phyloP scores from a whole-genome alignment of 2,888 invertebrate species.

The Sympetrum striolatum region DNA sequence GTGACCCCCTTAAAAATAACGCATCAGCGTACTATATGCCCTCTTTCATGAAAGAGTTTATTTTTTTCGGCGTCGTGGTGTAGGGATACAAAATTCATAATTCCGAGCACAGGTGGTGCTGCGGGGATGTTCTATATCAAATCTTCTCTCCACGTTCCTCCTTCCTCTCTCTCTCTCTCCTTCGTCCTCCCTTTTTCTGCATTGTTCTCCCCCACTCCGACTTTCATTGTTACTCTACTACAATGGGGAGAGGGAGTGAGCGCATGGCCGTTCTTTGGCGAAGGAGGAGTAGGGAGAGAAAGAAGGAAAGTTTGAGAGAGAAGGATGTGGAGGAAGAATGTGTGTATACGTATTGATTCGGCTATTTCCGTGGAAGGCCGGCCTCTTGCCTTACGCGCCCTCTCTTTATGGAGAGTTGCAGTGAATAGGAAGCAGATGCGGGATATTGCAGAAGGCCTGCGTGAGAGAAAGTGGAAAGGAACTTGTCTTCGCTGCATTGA shows the following conservation, averaged over 20 bases:
- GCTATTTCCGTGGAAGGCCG: neutral
- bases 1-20: no score
- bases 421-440: constrained; percentile 52
- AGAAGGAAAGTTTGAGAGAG: constrained; percentile 47
- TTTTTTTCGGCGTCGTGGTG: neutral
- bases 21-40: no score
- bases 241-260: neutral
- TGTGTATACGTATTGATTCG: constrained; percentile 10
- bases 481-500: no score
- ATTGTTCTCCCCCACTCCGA: neutral
- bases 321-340: neutral
- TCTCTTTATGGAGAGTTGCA: constrained; percentile 48
- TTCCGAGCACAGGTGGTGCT: no score
- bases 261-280: neutral
- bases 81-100: neutral
- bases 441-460: neutral
- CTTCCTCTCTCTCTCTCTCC: neutral
- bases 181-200: neutral
- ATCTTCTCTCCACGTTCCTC: neutral
- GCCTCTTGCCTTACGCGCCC: constrained; percentile 45
- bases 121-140: no score
- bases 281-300: constrained; percentile 42
- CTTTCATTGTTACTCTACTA: neutral
- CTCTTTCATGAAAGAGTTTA: neutral
- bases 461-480: neutral